Conservation (phyloP, 1,140 invertebrate species). For the Halyomorpha halys region DNA sequence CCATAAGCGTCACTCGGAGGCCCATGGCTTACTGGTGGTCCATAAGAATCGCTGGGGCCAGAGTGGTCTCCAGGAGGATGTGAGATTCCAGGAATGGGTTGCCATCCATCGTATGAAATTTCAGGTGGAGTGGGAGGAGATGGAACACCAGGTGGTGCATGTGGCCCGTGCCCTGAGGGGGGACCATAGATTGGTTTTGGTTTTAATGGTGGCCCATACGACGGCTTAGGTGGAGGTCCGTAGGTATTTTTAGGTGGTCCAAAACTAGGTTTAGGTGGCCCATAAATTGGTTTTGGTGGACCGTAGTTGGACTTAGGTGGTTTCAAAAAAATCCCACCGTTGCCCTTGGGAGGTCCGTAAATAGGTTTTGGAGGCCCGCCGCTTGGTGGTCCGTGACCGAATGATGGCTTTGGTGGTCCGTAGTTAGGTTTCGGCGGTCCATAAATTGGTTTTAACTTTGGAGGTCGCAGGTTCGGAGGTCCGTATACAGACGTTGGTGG, state of each 20-base stretch:
- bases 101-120: constrained; percentile 72
- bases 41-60: constrained; percentile 28
- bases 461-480: constrained; percentile 11
- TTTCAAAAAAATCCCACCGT: neutral
- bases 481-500: constrained; percentile 19
- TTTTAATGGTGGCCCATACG: constrained; percentile 37
- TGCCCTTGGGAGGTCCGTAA: constrained; percentile 32
- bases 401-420: constrained; percentile 29
- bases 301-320: neutral
- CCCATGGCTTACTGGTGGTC: constrained; percentile 4
- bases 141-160: constrained; percentile 46
- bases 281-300: constrained; percentile 22
- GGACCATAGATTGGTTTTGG: constrained; percentile 37
- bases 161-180: constrained; percentile 32
- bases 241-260: constrained; percentile 28
- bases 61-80: constrained; percentile 34
- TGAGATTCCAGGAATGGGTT: constrained; percentile 58
- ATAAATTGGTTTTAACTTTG: constrained; percentile 29
- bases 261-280: constrained; percentile 34
- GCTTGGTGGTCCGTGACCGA: constrained; percentile 15
- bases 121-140: constrained; percentile 60
- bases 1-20: neutral
- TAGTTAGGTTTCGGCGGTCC: constrained; percentile 31
- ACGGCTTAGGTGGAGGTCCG: constrained; percentile 28
- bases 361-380: constrained; percentile 26